A percentile compares a stretch with the other conserved stretches of the same genome.
These are phyloP conservation scores for Peribatodes rhomboidaria DNA, from an alignment of 2,888 invertebrate genomes.

Conservation along the genomic window DNA sequence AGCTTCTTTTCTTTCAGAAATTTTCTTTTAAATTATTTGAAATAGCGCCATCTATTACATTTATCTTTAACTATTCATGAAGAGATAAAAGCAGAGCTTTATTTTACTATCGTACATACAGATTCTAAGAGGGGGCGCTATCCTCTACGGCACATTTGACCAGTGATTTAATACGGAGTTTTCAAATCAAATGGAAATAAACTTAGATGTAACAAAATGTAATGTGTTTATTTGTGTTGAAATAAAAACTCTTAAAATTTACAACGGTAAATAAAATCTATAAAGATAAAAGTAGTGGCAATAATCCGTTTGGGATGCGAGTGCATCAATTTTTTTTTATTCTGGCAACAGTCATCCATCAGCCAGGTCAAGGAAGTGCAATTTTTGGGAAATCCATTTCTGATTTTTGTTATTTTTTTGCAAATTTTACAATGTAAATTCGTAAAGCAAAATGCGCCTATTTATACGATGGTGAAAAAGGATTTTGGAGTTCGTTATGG, in stretches of 20 bases:
- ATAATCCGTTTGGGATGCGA: slow-evolving; percentile 37
- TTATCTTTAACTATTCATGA: neutral
- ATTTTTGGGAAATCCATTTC: slow-evolving; percentile 59
- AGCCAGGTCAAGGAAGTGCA: slow-evolving; percentile 80
- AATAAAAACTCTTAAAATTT: no score
- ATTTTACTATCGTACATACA: no score
- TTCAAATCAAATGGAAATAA: no score
- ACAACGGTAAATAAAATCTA: no score
- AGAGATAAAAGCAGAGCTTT: no score
- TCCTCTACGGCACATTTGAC: neutral
- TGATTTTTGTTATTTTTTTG: slow-evolving; percentile 70
- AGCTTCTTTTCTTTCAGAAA: no score
- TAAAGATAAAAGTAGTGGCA: no score
- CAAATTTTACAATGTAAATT: slow-evolving; percentile 68
- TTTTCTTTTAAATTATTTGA: neutral
- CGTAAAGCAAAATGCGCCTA: slow-evolving; percentile 44
- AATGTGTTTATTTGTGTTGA: no score
- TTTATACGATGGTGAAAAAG: slow-evolving; percentile 66
- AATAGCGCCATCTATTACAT: neutral
- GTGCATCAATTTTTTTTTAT: slow-evolving; percentile 32
- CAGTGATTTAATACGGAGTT: neutral
- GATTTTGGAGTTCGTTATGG: slow-evolving; percentile 59
- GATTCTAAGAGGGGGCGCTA: neutral
- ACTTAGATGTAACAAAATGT: no score
- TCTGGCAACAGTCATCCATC: slow-evolving; percentile 51